Percentiles rank a stretch among this genome's conserved stretches.
phyloP scores from a whole-genome alignment of 2,888 invertebrate genomes.

The Parapristionchus giblindavisi region DNA sequence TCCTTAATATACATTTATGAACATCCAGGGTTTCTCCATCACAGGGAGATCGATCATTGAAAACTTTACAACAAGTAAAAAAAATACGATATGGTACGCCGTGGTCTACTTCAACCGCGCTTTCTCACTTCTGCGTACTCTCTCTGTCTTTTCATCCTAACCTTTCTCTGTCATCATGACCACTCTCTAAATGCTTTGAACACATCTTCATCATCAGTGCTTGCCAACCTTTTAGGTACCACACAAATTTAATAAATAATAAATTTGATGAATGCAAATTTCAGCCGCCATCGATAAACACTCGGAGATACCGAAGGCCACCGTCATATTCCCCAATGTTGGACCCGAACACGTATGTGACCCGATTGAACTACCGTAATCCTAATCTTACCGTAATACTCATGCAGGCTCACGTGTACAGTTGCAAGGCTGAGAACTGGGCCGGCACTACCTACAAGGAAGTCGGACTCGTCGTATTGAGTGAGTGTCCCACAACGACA shows the following conservation, averaged over 20 bases:
- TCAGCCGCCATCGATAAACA: constrained; percentile 56
- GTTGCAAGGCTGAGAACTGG: constrained; percentile 75
- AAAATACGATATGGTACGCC: too few species aligned
- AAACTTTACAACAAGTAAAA: too few species aligned
- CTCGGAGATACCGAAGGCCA: constrained; percentile 49
- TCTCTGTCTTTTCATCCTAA: too few species aligned
- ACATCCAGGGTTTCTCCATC: too few species aligned
- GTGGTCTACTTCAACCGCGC: too few species aligned
- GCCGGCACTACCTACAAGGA: constrained; percentile 74
- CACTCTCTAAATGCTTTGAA: too few species aligned
- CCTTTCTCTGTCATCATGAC: too few species aligned
- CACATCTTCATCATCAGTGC: background rate
- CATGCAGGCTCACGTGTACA: constrained; percentile 74
- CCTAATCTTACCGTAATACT: background rate
- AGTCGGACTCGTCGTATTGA: constrained; percentile 75
- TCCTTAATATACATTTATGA: too few species aligned
- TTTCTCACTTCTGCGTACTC: too few species aligned
- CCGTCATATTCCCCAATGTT: constrained; percentile 61
- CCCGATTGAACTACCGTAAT: background rate
- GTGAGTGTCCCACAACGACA: too few species aligned
- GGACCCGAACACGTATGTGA: constrained; percentile 47
- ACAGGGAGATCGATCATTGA: too few species aligned
- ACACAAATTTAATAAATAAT: background rate
- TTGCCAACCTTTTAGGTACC: background rate
- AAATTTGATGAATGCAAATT: constrained; percentile 22